Base-by-base conservation (phyloP, 1,140 invertebrate species). In the Apis florea region DNA sequence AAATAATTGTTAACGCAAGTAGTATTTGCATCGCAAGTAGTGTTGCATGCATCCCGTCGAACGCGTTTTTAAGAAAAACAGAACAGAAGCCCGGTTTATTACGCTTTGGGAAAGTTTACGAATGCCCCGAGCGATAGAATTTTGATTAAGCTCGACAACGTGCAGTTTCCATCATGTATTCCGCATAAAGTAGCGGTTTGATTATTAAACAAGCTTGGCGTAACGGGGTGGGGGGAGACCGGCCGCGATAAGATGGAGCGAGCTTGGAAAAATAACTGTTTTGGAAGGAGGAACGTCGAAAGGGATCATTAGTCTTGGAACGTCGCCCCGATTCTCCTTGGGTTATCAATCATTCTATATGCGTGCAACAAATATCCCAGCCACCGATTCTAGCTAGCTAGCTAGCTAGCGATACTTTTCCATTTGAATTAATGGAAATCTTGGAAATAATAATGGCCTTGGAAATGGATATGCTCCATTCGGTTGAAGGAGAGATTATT, bases 211-310 rank as follows among this genome's bases (percentile, higher is more conserved):
- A 83, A 83, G 69, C 69, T 78, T 51, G 66, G 10, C 17, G 49
- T 3, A 26, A 19, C 47, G 49, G 70, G 76, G 58, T 63, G 54
- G 58, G 31, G n/a, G 17, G 26, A 13, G 2, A 68, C 47, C 24
- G 54, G 19, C 31, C 24, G 68, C 63, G 84, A 84, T 84, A 74
- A 81, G 77, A 75, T 70, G 78, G 53, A 17, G 72, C 61, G 83
- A 84, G 73, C 83, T 71, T 59, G 76, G 81, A 64, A 76, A 63
- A 84, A 85, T 85, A 85, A 85, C 74, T 85, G 74, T 69, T 71
- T n/a, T 24, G 64, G 31, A 40, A 63, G 49, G 77, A 63, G 49
- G 77, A 67, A 15, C 61, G 31, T 54, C 73, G 71, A 54, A 63
- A 51, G 59, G 31, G 69, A 47, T 58, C 49, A 56, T 82, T 63